Base-by-base conservation (phyloP, 2,888 invertebrate species). In the Diabrotica balteata region DNA sequence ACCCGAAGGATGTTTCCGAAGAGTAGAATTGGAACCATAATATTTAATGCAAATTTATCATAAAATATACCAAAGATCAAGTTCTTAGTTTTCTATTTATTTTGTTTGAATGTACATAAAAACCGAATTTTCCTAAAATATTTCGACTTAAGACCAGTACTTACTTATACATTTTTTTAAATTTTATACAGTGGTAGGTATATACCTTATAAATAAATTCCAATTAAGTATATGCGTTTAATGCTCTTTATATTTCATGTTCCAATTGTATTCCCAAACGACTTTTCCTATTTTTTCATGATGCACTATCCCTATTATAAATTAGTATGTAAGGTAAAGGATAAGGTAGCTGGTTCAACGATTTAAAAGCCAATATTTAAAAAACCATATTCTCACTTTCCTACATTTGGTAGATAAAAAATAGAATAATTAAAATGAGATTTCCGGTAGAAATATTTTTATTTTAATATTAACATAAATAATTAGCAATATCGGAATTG, bases 1-100 rank as follows among this genome's bases (percentile, higher is more conserved):
- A 70, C 97, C 97, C 0, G 86, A 88, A 0, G 88, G 88, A 3
- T 97, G 97, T 83, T 94, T 91, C 85, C 93, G 93, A 80, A 87
- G 90, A 73, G 87, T 91, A 61, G 89, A 90, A 70, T 86, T 96
- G 52, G 95, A 96, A 82, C 92, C 92, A 8, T 88, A 84, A 67
- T 51, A 10, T 8, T 46, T 17, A 45, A 32, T 45, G 17, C 8
- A 54, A 52, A 46, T 42, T 44, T n/a, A 43, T 55, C 58, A 46
- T 60, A 64, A 66, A 60, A 66, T 42, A 73, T 72, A 70, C 73
- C 73, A 73, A 73, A 73, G 73, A 73, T 58, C 57, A 63, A 63
- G 54, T 69, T 66, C 63, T 59, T 67, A 54, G 54, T 66, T 64
- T 58, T 63, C 52, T 66, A 68, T 71, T 71, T 68, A 71, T 71